phyloP scores from a whole-genome alignment of 2,113 vertebrate species.

The Artemisiospiza belli region DNA sequence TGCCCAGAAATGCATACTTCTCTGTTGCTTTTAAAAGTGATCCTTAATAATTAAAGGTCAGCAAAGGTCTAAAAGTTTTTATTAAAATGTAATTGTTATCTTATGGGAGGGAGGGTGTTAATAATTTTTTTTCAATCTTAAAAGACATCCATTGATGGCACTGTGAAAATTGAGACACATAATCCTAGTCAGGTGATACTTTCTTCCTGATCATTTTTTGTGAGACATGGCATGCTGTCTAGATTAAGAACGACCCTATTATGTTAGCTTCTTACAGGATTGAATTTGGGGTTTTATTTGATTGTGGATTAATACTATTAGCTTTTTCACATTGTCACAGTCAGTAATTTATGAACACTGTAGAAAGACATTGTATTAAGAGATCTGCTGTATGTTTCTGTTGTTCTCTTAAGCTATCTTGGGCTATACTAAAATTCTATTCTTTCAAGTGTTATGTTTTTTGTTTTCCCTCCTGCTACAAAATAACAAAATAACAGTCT shows the following conservation, averaged over 20 bases:
- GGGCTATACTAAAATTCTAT: background rate
- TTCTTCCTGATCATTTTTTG: background rate
- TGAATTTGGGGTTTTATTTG: background rate
- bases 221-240: background rate
- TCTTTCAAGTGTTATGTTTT: background rate
- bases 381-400: background rate
- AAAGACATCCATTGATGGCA: background rate
- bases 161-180: background rate
- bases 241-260: background rate
- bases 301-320: background rate
- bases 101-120: background rate
- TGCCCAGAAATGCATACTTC: background rate
- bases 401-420: background rate
- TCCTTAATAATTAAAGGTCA: background rate
- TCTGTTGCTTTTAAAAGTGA: background rate
- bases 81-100: background rate
- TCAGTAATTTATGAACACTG: background rate
- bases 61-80: background rate
- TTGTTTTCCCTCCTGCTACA: background rate
- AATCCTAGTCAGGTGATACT: background rate
- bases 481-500: background rate
- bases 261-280: background rate
- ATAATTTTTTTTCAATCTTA: background rate
- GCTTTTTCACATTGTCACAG: background rate
- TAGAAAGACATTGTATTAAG: background rate